Conservation (phyloP, 2,113 vertebrate species). For the Erythrolamprus reginae region DNA sequence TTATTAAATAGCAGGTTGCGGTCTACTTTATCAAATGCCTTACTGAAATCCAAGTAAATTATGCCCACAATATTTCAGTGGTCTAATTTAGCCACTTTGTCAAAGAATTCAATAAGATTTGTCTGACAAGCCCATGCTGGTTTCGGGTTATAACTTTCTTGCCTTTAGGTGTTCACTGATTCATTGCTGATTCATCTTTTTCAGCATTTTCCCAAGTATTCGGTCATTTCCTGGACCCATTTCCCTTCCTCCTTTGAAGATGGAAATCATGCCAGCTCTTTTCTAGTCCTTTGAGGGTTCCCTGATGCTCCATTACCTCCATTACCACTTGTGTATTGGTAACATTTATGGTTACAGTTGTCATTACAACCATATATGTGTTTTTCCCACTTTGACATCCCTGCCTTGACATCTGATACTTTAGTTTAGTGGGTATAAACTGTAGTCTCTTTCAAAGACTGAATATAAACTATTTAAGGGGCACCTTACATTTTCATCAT, state of each 20-base stretch:
- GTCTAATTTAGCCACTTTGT: background rate
- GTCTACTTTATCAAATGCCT: background rate
- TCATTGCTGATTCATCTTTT: background rate
- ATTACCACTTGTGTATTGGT: background rate
- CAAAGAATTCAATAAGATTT: background rate
- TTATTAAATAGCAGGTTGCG: background rate
- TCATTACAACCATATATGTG: background rate
- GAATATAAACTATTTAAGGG: background rate
- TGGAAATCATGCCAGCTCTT: background rate
- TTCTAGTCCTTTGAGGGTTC: background rate
- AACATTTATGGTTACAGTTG: background rate
- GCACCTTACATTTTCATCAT: background rate
- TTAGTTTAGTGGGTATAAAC: background rate
- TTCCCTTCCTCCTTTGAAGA: background rate
- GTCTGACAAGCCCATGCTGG: background rate
- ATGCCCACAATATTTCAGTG: background rate
- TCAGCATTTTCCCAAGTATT: background rate
- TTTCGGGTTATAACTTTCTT: background rate
- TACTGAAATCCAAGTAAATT: background rate
- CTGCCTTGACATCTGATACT: background rate
- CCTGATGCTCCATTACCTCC: background rate
- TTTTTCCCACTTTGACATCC: background rate
- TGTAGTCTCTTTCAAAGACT: background rate
- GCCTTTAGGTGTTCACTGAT: too few species aligned
- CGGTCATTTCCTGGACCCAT: background rate